phyloP scores from a whole-genome alignment of 1,140 invertebrate species.

The Amyelois transitella region DNA sequence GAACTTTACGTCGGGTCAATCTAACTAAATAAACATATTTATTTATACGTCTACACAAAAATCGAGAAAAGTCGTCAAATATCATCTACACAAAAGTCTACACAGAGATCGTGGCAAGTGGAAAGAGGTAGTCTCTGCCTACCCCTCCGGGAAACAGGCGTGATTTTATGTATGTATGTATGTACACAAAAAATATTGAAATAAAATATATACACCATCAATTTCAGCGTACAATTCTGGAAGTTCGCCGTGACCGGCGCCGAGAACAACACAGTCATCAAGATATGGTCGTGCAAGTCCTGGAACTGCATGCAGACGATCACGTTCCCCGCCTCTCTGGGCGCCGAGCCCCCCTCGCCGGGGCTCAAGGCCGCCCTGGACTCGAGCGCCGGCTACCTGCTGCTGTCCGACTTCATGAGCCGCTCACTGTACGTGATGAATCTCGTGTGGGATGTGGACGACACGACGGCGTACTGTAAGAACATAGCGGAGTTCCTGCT shows the following conservation, averaged over 20 bases:
- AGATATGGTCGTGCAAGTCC: slow-evolving; percentile 94
- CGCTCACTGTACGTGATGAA: slow-evolving; percentile 86
- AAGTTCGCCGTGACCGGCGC: slow-evolving; percentile 94
- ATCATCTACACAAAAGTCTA: no score
- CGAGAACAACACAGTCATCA: slow-evolving; percentile 91
- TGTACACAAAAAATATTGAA: no score
- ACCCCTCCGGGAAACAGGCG: no score
- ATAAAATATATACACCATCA: not conserved
- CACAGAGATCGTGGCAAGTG: no score
- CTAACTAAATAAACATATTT: no score
- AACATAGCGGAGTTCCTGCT: slow-evolving; percentile 89
- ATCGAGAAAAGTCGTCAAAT: no score
- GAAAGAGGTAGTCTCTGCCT: no score
- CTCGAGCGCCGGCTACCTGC: slow-evolving; percentile 85
- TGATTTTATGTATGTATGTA: no score
- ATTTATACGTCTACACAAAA: no score
- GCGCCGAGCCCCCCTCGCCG: slow-evolving; percentile 46
- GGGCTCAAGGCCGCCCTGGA: slow-evolving; percentile 88
- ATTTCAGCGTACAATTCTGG: slow-evolving; percentile 89
- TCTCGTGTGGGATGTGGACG: slow-evolving; percentile 66
- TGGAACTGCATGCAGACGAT: slow-evolving; percentile 95
- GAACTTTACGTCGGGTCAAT: no score
- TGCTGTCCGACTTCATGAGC: slow-evolving; percentile 89
- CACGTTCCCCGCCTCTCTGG: slow-evolving; percentile 75
- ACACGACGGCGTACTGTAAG: slow-evolving; percentile 55